Evolutionary conservation across 2,888 invertebrate species (phyloP), one percentile per base, ranked within the genome.

Genomic region (Drosophila birchii): DNA sequence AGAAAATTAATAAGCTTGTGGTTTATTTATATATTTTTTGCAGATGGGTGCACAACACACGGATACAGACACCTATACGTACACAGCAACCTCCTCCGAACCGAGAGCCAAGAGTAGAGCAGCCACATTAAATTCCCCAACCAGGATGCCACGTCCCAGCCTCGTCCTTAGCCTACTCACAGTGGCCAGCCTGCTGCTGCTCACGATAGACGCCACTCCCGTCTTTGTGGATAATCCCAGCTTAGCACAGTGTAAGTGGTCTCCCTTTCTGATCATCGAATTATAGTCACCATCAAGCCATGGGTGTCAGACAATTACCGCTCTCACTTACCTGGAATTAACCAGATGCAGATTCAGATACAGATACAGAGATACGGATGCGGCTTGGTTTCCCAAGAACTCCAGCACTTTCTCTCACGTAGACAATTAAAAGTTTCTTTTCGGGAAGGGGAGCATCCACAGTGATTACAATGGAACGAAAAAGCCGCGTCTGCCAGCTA

Each of bases 141-240:
- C 26, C 18, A 77, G 60, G 53, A 73, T 73, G 73, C 67, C 73
- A 53, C 72, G 51, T 43, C 59, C 58, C 45, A 53, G 44, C 60
- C 58, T 58, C 54, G 39, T 75, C 29, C 53, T 58, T 41, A 70
- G 59, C 75, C 59, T 70, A 26, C 60, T 81, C 69, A 78, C 80
- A 60, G 67, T 87, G 72, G 67, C 74, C 72, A 68, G 75, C 67
- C 45, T 91, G 73, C 76, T 91, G 75, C 77, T 89, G 73, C 80
- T 87, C 60, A 69, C 85, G 73, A 80, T 78, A 59, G 71, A 84
- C 78, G 90, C 90, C 74, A 92, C 77, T 78, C 92, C 92, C 72
- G 91, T 93, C 66, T 92, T 92, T 73, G 91, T 92, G 85, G 92
- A 93, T 90, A 92, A 92, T 91, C 93, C 92, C 83, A 92, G 91